These are phyloP conservation scores for Sepioteuthis lessoniana DNA, from an alignment of 2,888 invertebrate genomes.

Conservation along the genomic window DNA sequence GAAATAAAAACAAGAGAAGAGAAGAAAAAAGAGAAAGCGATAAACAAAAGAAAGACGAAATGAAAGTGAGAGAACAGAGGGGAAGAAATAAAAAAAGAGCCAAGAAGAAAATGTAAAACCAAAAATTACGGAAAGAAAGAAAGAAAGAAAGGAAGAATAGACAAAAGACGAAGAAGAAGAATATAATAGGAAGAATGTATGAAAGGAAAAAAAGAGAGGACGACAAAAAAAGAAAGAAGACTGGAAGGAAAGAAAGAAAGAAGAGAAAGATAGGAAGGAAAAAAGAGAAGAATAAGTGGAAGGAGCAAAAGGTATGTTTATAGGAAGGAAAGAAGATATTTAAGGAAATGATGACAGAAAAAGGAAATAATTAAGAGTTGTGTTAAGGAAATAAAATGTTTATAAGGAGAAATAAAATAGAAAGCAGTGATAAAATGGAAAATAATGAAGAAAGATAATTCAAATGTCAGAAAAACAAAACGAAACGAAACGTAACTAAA, in stretches of 20 bases:
- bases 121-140: slow-evolving; percentile 48
- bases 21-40: not conserved
- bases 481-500: accelerated
- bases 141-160: slow-evolving; percentile 42
- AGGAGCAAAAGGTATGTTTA: no score
- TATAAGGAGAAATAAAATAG: no score
- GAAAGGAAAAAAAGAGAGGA: not conserved
- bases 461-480: no score
- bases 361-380: not conserved
- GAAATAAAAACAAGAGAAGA: not conserved
- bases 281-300: no score
- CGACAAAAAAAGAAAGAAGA: not conserved
- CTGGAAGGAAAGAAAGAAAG: slow-evolving; percentile 48
- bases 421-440: no score
- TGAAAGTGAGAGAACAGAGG: not conserved
- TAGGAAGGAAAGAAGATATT: no score
- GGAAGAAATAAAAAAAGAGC: not conserved
- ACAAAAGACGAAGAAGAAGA: not conserved
- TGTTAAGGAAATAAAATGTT: no score
- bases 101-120: not conserved
- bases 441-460: no score
- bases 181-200: not conserved
- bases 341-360: not conserved
- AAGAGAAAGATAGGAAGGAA: not conserved
- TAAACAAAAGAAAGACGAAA: not conserved